Evolutionary conservation across 1,140 invertebrate species (phyloP).

Genomic region (Heterodera carotae): DNA sequence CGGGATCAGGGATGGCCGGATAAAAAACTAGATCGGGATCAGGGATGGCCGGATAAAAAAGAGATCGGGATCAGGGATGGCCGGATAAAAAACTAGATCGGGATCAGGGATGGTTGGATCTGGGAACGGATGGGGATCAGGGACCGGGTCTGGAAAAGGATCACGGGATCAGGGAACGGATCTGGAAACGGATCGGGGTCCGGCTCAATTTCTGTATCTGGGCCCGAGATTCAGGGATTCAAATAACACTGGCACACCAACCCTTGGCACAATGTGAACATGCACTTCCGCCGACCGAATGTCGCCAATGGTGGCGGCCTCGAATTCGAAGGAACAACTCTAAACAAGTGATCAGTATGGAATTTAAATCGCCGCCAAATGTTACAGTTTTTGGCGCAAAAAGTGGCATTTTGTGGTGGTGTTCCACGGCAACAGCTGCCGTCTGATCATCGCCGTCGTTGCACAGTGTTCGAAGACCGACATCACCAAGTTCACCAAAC

Average conservation of each 20-base stretch:
- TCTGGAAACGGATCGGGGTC: no score
- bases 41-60: no score
- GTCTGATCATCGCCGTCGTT: neutral
- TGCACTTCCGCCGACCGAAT: slow-evolving; percentile 41
- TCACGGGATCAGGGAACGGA: no score
- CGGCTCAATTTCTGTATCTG: neutral
- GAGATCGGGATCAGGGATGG: no score
- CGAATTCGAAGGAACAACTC: slow-evolving; percentile 46
- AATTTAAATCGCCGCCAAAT: neutral
- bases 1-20: no score
- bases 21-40: no score
- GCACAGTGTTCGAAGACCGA: slow-evolving; percentile 34
- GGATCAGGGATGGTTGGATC: no score
- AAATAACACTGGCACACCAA: no score
- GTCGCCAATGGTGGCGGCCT: slow-evolving; percentile 52
- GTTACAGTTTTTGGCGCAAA: slow-evolving; percentile 26
- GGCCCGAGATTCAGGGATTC: slow-evolving; percentile 6
- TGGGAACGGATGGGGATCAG: no score
- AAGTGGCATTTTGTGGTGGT: slow-evolving; percentile 9
- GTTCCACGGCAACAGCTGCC: neutral
- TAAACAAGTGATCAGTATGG: slow-evolving; percentile 17
- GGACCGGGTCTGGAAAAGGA: no score
- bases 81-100: no score
- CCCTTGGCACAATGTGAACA: slow-evolving; percentile 32
- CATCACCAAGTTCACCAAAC: slow-evolving; percentile 45